Evolutionary conservation across 2,888 invertebrate species (phyloP).

Genomic region (Hololepta plana): DNA sequence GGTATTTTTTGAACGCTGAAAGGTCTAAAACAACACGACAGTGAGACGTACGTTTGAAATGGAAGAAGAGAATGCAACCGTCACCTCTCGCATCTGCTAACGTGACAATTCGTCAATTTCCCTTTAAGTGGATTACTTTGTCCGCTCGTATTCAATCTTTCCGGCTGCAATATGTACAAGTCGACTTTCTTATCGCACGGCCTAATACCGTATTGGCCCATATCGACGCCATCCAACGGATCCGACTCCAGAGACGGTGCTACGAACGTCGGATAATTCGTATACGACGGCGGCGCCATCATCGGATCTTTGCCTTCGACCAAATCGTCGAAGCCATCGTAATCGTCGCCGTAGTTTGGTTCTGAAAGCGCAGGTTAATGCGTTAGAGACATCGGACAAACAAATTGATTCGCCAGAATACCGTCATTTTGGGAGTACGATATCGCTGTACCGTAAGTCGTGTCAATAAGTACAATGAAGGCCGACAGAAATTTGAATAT

Average conservation of each 20-base stretch:
- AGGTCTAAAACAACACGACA: slow-evolving; percentile 37
- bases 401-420: slow-evolving; percentile 12
- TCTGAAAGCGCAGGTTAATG: slow-evolving; percentile 6
- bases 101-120: slow-evolving; percentile 74
- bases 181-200: slow-evolving; percentile 79
- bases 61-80: slow-evolving; percentile 2
- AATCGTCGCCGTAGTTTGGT: slow-evolving; percentile 8
- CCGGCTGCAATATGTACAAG: slow-evolving; percentile 68
- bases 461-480: slow-evolving; percentile 32
- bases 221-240: slow-evolving; percentile 24
- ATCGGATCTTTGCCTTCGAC: slow-evolving; percentile 17
- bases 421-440: slow-evolving; percentile 34
- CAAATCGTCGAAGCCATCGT: slow-evolving; percentile 9
- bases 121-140: slow-evolving; percentile 74
- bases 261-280: slow-evolving; percentile 25
- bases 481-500: slow-evolving; percentile 30
- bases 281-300: slow-evolving; percentile 24
- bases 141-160: slow-evolving; percentile 56
- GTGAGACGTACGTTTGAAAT: slow-evolving; percentile 1
- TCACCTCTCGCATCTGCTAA: slow-evolving; percentile 72
- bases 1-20: slow-evolving; percentile 86
- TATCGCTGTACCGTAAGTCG: slow-evolving; percentile 20
- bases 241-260: slow-evolving; percentile 24
- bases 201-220: slow-evolving; percentile 38
- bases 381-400: slow-evolving; percentile 5